Percentiles rank a stretch among this genome's conserved stretches.
Evolutionary conservation across 2,888 invertebrate genomes (phyloP).

Genomic region (Lasioglossum figueresi): DNA sequence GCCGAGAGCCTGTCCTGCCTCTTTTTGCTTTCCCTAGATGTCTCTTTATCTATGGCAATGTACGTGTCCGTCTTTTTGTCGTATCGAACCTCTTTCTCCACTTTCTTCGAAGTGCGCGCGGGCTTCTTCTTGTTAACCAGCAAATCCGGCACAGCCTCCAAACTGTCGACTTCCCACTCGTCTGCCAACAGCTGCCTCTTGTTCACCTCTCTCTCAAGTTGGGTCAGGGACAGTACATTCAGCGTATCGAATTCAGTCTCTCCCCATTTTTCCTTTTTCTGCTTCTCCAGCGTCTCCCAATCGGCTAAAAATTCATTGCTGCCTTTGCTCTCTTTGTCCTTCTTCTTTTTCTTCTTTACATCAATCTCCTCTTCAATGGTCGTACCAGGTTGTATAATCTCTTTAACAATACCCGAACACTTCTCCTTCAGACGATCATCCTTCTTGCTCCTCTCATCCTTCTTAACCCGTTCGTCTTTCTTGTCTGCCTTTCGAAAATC

Average conservation of each 20-base stretch:
- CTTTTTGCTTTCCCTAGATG: conserved; percentile 70
- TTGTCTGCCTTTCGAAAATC: conserved; percentile 49
- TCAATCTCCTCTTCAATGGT: conserved; percentile 63
- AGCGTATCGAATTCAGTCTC: conserved; percentile 79
- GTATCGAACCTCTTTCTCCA: conserved; percentile 78
- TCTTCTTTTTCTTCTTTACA: conserved; percentile 61
- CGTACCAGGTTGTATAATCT: conserved; percentile 42
- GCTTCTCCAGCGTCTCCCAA: conserved; percentile 71
- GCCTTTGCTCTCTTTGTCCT: conserved; percentile 57
- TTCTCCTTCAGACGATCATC: conserved; percentile 44
- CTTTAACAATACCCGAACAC: conserved; percentile 34
- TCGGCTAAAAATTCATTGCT: conserved; percentile 70
- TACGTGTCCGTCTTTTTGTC: conserved; percentile 81
- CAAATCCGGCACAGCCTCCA: conserved; percentile 75
- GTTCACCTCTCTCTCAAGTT: conserved; percentile 76
- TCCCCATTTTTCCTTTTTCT: conserved; percentile 73
- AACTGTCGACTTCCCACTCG: conserved; percentile 82
- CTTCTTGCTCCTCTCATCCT: conserved; percentile 55
- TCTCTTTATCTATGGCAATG: conserved; percentile 76
- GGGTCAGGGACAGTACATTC: conserved; percentile 79
- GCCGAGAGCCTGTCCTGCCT: conserved; percentile 74
- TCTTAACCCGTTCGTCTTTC: conserved; percentile 55
- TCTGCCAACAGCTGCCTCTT: conserved; percentile 74
- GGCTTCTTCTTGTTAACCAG: conserved; percentile 56
- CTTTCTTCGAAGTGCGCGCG: conserved; percentile 64